These are phyloP conservation scores for Danio tinwini DNA, from an alignment of 2,797 vertebrate genomes.

Conservation along the genomic window DNA sequence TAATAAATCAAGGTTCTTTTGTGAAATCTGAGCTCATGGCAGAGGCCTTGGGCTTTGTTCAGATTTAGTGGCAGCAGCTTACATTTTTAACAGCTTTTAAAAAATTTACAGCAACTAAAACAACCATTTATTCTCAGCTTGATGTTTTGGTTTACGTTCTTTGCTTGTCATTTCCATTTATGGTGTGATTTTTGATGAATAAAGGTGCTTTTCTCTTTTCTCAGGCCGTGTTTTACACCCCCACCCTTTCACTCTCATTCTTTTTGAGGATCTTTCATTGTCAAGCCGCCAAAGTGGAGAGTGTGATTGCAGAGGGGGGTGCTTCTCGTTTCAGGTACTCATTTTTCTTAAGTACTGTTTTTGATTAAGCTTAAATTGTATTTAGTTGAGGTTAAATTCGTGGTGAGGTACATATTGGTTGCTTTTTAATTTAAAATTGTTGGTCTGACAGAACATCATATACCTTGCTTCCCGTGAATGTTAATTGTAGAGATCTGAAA, in stretches of 20 bases:
- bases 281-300: conserved; percentile 91
- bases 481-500: neutral
- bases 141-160: neutral
- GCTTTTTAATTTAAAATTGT: neutral
- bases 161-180: neutral
- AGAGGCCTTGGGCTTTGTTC: conserved; percentile 47
- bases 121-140: neutral
- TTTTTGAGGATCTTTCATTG: conserved; percentile 92
- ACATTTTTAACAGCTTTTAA: neutral
- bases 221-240: conserved; percentile 86
- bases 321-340: conserved; percentile 99
- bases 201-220: conserved; percentile 53
- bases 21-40: conserved; percentile 26
- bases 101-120: neutral
- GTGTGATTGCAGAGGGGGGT: conserved; percentile 94
- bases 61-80: neutral
- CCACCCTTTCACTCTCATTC: conserved; percentile 94
- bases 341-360: conserved; percentile 29
- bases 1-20: conserved; percentile 30
- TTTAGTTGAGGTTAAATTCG: neutral
- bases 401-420: neutral
- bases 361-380: neutral
- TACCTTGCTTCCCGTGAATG: neutral
- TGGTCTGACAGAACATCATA: neutral
- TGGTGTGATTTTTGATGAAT: neutral